Evolutionary conservation across 64 coral and sea anemone genomes (phyloP), one percentile per base, ranked within the genome.

Genomic region (Stichodactyla helianthus): DNA sequence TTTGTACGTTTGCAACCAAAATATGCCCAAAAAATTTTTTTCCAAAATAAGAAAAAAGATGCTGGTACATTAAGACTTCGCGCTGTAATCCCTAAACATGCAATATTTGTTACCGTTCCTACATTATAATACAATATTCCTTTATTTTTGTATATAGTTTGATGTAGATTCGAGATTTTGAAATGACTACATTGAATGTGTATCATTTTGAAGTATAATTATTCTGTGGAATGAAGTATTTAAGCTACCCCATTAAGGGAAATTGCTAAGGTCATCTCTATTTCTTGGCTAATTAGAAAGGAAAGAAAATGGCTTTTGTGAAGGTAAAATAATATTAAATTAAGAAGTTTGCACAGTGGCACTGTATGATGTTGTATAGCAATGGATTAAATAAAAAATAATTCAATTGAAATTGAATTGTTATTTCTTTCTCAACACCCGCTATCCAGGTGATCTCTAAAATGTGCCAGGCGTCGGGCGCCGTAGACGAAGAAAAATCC

Each of bases 141-240:
- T 74, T 74, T 74, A 74, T 35, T 74, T 74, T 74, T 74, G 68
- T 74, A 74, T 7, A 74, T 74, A 74, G 25, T 9, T n/a, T 60
- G 5, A 35, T 14, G 68, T 74, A 74, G 25, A 74, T 26, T 74
- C 25, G 4, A 27, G 10, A 28, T 74, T 11, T 20, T 74, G 25
- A 10, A 74, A 23, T 28, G 68, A 31, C 25, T 74, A 31, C 68
- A 74, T 28, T 74, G 68, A 74, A 74, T 74, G 68, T 74, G 68
- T 74, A 10, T 8, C 68, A 74, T 11, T 74, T 74, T 74, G 68
- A 74, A 31, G 68, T 11, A 6, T 27, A n/a, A 28, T 74, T 71
- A 11, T 71, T 19, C 62, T 65, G 18, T 74, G 10, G 23, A 74
- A 20, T 26, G 10, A 71, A 71, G 68, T 74, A 74, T 74, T 74